phyloP scores from a whole-genome alignment of 2,113 vertebrate species.

The Nesoenas mayeri region DNA sequence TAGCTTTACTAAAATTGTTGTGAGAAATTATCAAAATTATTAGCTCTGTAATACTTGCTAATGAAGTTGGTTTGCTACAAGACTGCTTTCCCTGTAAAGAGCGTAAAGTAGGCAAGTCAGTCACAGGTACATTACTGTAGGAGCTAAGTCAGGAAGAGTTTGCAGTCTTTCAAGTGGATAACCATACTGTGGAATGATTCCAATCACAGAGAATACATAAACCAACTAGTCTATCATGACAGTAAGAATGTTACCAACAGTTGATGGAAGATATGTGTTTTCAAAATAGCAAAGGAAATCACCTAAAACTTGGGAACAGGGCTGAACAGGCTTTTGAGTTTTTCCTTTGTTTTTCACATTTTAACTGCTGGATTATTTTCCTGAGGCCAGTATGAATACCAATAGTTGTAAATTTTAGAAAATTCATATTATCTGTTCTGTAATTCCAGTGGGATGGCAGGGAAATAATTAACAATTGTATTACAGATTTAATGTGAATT shows the following conservation, averaged over 20 bases:
- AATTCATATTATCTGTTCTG: not conserved
- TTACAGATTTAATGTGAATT: not conserved
- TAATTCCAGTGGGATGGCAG: not conserved
- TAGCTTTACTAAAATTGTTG: not conserved
- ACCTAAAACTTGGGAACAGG: not conserved
- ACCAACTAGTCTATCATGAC: not conserved
- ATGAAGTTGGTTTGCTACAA: not conserved
- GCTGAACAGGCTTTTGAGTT: not conserved
- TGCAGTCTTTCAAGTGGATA: not conserved
- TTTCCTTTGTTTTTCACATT: not conserved
- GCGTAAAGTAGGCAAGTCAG: not conserved
- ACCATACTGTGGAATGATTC: not conserved
- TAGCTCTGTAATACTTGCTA: not conserved
- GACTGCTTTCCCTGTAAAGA: rapidly evolving
- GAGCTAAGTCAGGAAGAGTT: not conserved
- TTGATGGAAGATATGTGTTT: not conserved
- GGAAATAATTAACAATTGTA: not conserved
- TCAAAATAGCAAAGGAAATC: not conserved
- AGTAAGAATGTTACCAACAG: not conserved
- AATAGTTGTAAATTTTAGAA: not conserved
- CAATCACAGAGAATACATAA: not conserved
- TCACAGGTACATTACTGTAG: not conserved
- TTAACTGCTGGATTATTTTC: not conserved
- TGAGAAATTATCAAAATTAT: not conserved
- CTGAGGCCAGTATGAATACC: not conserved